Conservation (phyloP, 2,113 vertebrate species). For the Suncus etruscus region DNA sequence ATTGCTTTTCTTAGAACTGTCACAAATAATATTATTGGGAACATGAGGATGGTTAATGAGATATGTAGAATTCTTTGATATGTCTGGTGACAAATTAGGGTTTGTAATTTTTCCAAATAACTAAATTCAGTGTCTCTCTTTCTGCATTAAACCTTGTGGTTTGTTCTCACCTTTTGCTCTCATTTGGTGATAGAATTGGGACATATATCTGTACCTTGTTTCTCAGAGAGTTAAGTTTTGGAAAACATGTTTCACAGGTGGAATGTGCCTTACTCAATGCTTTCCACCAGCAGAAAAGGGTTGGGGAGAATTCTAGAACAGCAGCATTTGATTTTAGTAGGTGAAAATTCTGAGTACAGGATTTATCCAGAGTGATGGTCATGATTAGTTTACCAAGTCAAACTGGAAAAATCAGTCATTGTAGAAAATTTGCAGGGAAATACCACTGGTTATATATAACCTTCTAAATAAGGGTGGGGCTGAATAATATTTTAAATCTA, state of each 20-base stretch:
- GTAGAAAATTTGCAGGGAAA: not conserved
- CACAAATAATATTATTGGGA: not conserved
- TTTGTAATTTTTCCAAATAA: constrained; percentile 40
- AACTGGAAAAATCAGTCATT: not conserved
- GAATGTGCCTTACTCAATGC: not conserved
- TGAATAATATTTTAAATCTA: not conserved
- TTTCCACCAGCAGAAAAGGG: not conserved
- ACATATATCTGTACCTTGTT: constrained; percentile 26
- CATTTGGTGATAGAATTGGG: constrained; percentile 27
- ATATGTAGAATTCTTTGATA: not conserved
- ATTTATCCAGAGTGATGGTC: not conserved
- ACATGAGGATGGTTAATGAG: not conserved
- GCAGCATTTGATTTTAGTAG: not conserved
- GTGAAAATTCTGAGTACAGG: not conserved
- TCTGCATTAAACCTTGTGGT: not conserved
- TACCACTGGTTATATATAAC: not conserved
- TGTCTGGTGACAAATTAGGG: constrained; percentile 38
- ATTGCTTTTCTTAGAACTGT: constrained; percentile 9
- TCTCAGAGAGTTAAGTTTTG: constrained; percentile 30
- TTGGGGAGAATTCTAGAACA: not conserved
- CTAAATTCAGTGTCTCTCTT: constrained; percentile 47
- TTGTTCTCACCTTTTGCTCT: not conserved
- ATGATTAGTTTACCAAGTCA: constrained; percentile 12
- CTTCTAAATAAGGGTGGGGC: not conserved
- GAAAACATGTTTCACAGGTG: constrained; percentile 21